Base-by-base conservation (phyloP, 92 coral and sea anemone species). In the Hydrozoanthus gracilis region DNA sequence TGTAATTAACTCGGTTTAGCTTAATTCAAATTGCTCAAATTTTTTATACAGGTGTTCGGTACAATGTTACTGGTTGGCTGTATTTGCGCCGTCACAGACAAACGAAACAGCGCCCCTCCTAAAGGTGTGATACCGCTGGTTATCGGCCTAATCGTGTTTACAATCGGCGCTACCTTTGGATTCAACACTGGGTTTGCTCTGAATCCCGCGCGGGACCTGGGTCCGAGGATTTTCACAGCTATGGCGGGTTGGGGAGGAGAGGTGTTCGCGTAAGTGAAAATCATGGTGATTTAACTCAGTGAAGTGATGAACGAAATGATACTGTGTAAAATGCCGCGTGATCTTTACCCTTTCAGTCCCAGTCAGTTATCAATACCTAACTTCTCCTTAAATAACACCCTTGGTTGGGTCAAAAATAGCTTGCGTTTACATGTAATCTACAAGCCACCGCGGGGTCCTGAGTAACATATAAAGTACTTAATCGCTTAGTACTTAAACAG, bases 191-290 rank as follows among this genome's bases (percentile, higher is more conserved):
- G 98, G 1, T 93, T 90, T 76, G 95, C 98, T 7, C 86, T 95
- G 61, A 95, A 93, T 88, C 98, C 98, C 27, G 98, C 98, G 47
- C 92, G 98, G 84, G 98, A 95, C 67, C 91, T 93, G 91, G 96
- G 92, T 73, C 96, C 96, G 11, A 93, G 96, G 70, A 71, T 91
- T 44, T 93, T 93, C 61, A 93, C 96, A 4, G 94, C 94, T 56
- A 75, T 93, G 49, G 96, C 92, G 56, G 96, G 96, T 9, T 93
- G 96, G 96, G 96, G 96, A 46, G 61, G 16, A 7, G 94, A 68
- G 8, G 96, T 93, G 73, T 75, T 60, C 82, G 55, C 82, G 82
- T 77, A 13, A 77, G 82, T 77, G 3, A 16, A 1, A 9, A 66
- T 62, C 15, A 14, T 14, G 17, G 14, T 14, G 17, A 16, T 62